Percentiles rank a stretch among this genome's conserved stretches.
These are phyloP conservation scores for Bothrops jararaca DNA, from an alignment of 2,113 vertebrate species.

Conservation along the genomic window DNA sequence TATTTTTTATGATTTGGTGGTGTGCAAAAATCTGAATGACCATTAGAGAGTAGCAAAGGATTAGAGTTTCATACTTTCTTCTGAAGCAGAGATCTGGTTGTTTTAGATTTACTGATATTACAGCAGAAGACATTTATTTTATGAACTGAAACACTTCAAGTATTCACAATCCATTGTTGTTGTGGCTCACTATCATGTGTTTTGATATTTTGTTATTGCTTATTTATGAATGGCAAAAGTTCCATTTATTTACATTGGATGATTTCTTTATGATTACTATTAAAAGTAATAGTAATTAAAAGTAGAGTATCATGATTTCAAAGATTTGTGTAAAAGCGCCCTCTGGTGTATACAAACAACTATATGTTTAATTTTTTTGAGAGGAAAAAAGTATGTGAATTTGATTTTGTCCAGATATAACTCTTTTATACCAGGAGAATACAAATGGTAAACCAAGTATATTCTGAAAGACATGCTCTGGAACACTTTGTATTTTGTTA, in stretches of 20 bases:
- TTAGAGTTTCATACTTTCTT: neutral
- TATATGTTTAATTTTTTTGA: neutral
- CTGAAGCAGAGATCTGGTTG: neutral
- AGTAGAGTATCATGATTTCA: neutral
- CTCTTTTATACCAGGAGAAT: neutral
- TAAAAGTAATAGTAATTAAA: neutral
- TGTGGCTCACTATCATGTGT: constrained; percentile 19
- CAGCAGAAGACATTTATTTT: neutral
- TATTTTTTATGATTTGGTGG: neutral
- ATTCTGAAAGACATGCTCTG: neutral
- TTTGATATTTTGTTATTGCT: neutral
- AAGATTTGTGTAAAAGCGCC: constrained; percentile 46
- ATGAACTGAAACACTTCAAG: neutral
- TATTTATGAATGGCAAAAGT: neutral
- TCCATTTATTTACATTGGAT: neutral
- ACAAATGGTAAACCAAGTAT: neutral
- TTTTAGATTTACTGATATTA: neutral
- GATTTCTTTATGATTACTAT: neutral
- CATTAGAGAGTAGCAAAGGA: neutral
- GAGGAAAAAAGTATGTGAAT: neutral
- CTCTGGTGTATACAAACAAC: constrained; percentile 53
- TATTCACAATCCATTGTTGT: constrained; percentile 5
- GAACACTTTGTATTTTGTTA: neutral
- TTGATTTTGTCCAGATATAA: neutral
- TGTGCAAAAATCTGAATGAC: neutral